Conservation (phyloP, 2,797 vertebrate species). For the Gorsachius magnificus region DNA sequence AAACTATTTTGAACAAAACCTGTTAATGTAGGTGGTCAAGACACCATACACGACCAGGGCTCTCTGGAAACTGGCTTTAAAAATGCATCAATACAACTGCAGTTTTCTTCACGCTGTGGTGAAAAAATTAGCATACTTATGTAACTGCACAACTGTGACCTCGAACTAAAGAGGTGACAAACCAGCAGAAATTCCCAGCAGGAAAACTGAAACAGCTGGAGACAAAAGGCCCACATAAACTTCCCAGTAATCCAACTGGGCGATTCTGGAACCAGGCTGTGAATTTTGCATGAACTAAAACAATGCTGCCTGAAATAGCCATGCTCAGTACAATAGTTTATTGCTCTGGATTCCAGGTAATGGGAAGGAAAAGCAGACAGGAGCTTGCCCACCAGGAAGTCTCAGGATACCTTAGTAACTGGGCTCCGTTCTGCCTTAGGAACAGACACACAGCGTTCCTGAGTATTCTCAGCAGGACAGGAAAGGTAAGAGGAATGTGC, state of each 20-base stretch:
- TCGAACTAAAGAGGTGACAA: constrained; percentile 36
- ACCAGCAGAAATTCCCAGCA: constrained; percentile 27
- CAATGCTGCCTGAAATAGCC: constrained; percentile 49
- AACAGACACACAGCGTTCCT: neutral
- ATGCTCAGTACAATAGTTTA: neutral
- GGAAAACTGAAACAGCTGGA: constrained; percentile 39
- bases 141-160: neutral
- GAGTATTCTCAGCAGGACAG: neutral
- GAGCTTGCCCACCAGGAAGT: neutral
- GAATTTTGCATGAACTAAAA: constrained; percentile 27
- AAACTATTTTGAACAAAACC: neutral
- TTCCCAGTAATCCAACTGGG: constrained; percentile 14
- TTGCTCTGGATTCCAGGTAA: constrained; percentile 47
- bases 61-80: neutral
- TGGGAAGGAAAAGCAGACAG: constrained; percentile 12
- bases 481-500: neutral
- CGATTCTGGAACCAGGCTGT: neutral
- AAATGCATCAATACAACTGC: neutral
- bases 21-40: neutral
- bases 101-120: neutral
- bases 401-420: neutral
- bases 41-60: neutral
- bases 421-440: neutral
- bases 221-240: constrained; percentile 10
- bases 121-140: neutral